Evolutionary conservation across 2,797 vertebrate genomes (phyloP), one percentile per base, ranked within the genome.

Genomic region (Sandelia bainsii): DNA sequence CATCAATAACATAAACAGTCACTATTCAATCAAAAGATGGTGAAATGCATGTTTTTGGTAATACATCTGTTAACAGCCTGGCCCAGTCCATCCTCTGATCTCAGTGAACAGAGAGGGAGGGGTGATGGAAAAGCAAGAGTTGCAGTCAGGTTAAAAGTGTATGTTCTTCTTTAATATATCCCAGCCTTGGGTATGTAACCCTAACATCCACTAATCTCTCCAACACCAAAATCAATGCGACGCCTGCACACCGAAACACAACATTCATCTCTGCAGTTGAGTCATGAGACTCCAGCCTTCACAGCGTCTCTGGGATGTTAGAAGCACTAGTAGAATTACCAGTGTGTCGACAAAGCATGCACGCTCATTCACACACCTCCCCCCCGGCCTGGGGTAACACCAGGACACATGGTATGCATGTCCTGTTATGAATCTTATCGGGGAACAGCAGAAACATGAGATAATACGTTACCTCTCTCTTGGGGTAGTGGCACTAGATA

Each of bases 171-270:
- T 79, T 83, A 89, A 92, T 86, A 74, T 68, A 77, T 84, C 77
- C 79, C 75, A 75, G 80, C 70, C 82, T 58, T 51, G 67, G 73
- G 42, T 72, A 77, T 53, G 60, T 82, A 89, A 82, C 65, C 68
- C 76, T 87, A 89, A 90, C 76, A 22, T 77, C 63, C 77, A 71
- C 87, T 90, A 91, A 92, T 93, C 90, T 92, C 83, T 84, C 69
- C 80, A 87, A 87, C 90, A 87, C 70, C 75, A 84, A 85, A 90
- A 92, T 92, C 93, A 90, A 94, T 90, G 85, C 89, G 70, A 69
- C 62, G 65, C 81, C 83, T 81, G 64, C 86, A 86, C 88, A 81
- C 91, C 77, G 86, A n/a, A n/a, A 87, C 82, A 58, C 67, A 69
- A 45, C 74, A 79, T 81, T 82, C 69, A 75, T 90, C 81, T 86